phyloP scores from a whole-genome alignment of 1,140 invertebrate species.

The Probaryconus sp. region DNA sequence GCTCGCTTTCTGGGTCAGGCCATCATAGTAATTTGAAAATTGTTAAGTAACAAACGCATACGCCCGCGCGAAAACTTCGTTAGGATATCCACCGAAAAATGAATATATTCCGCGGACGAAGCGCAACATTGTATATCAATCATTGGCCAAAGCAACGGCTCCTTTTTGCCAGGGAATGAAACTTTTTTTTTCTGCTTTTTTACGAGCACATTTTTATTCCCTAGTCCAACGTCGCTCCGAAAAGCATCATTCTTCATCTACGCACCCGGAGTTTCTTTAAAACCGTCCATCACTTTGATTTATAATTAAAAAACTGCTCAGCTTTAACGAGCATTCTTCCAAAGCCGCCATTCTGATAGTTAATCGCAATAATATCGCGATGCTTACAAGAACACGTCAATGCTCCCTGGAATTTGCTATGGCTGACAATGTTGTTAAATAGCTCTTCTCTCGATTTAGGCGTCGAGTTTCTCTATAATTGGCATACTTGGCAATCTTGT shows the following conservation, averaged over 20 bases:
- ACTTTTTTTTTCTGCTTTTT: not conserved
- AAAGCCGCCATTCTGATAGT: not conserved
- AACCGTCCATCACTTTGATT: slow-evolving; percentile 1
- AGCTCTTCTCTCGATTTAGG: slow-evolving; percentile 9
- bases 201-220: not conserved
- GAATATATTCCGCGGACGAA: not conserved
- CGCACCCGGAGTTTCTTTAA: not conserved
- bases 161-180: not conserved
- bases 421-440: slow-evolving; percentile 7
- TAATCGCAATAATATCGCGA: slow-evolving; percentile 27
- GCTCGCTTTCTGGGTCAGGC: not conserved
- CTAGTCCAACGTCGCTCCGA: not conserved
- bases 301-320: slow-evolving; percentile 1
- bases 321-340: not conserved
- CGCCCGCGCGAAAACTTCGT: not conserved
- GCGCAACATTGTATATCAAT: slow-evolving; percentile 7
- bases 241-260: not conserved
- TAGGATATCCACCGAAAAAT: not conserved
- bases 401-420: slow-evolving; percentile 10
- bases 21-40: slow-evolving; percentile 35
- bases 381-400: slow-evolving; percentile 11
- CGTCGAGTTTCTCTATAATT: slow-evolving; percentile 47
- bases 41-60: slow-evolving; percentile 22
- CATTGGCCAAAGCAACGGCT: not conserved
- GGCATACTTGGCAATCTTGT: slow-evolving; percentile 52